phyloP scores from a whole-genome alignment of 2,888 invertebrate genomes.

The Volucella inanis region DNA sequence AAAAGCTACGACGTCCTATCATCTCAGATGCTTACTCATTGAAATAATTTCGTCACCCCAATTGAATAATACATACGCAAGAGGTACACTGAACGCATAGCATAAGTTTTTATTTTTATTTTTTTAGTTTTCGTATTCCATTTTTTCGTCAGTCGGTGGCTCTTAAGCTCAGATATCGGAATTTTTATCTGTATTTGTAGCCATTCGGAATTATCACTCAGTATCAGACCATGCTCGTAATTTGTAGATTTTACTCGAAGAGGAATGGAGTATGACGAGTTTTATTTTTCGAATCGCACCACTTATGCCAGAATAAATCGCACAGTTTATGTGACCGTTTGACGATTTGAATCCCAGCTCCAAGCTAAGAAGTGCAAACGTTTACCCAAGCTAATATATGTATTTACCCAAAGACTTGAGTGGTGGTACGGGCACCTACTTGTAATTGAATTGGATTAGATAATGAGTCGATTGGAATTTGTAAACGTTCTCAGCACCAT shows the following conservation, averaged over 20 bases:
- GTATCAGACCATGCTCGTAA: slow-evolving; percentile 33
- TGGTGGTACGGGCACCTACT: neutral
- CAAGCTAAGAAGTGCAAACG: slow-evolving; percentile 7
- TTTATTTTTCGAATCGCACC: slow-evolving; percentile 21
- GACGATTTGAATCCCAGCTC: neutral
- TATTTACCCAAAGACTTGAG: neutral
- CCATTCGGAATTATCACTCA: slow-evolving; percentile 31
- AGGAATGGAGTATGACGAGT: slow-evolving; percentile 23
- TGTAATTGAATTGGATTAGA: slow-evolving; percentile 45
- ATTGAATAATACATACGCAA: slow-evolving; percentile 21
- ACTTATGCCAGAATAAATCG: slow-evolving; percentile 44
- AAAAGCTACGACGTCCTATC: slow-evolving; percentile 31
- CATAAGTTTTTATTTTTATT: neutral
- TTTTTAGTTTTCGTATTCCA: neutral
- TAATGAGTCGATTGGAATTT: slow-evolving; percentile 28
- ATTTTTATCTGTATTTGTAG: slow-evolving; percentile 10
- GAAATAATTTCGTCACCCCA: slow-evolving; percentile 42
- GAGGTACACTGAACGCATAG: neutral
- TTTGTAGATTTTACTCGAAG: slow-evolving; percentile 45
- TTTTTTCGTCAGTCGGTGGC: neutral
- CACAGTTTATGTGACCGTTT: slow-evolving; percentile 48
- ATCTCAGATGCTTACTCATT: slow-evolving; percentile 27
- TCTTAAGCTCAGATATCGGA: neutral
- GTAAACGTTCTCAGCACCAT: slow-evolving; percentile 3
- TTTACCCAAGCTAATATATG: neutral